phyloP scores from a whole-genome alignment of 1,140 invertebrate genomes.

The Diorhabda sublineata region DNA sequence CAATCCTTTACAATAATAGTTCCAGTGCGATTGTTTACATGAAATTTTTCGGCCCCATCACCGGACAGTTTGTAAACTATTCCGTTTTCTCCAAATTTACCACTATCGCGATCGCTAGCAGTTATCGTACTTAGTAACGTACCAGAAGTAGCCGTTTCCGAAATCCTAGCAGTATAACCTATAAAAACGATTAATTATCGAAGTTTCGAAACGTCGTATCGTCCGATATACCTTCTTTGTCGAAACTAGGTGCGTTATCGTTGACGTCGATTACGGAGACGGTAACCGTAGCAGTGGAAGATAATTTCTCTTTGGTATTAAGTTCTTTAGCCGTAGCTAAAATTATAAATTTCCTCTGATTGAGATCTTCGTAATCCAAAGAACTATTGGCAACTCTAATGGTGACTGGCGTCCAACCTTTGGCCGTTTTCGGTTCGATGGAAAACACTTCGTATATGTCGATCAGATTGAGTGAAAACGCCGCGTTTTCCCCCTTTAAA shows the following conservation, averaged over 20 bases:
- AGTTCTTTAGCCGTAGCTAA: slow-evolving; percentile 81
- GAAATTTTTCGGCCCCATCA: slow-evolving; percentile 77
- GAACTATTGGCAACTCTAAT: slow-evolving; percentile 75
- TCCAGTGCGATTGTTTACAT: slow-evolving; percentile 74
- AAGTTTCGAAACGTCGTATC: background rate
- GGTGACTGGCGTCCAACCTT: slow-evolving; percentile 74
- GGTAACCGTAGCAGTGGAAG: slow-evolving; percentile 82
- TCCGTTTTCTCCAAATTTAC: slow-evolving; percentile 65
- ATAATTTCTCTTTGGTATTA: slow-evolving; percentile 68
- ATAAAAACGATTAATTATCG: background rate
- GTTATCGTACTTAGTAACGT: slow-evolving; percentile 69
- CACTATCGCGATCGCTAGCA: slow-evolving; percentile 81
- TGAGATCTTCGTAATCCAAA: slow-evolving; percentile 87
- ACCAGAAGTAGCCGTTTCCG: slow-evolving; percentile 68
- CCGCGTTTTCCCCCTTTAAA: slow-evolving; percentile 72
- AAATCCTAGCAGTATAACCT: slow-evolving; percentile 62
- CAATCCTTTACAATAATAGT: slow-evolving; percentile 79
- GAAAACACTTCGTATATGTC: slow-evolving; percentile 79
- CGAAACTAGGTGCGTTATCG: slow-evolving; percentile 82
- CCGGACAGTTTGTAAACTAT: slow-evolving; percentile 83
- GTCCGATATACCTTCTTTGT: slow-evolving; percentile 51
- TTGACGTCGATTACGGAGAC: slow-evolving; percentile 83
- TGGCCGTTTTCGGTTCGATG: slow-evolving; percentile 74
- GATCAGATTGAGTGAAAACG: slow-evolving; percentile 69
- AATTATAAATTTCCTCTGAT: slow-evolving; percentile 86